Conservation (phyloP, 2,113 vertebrate genomes). For the Periophthalmus modestus region DNA sequence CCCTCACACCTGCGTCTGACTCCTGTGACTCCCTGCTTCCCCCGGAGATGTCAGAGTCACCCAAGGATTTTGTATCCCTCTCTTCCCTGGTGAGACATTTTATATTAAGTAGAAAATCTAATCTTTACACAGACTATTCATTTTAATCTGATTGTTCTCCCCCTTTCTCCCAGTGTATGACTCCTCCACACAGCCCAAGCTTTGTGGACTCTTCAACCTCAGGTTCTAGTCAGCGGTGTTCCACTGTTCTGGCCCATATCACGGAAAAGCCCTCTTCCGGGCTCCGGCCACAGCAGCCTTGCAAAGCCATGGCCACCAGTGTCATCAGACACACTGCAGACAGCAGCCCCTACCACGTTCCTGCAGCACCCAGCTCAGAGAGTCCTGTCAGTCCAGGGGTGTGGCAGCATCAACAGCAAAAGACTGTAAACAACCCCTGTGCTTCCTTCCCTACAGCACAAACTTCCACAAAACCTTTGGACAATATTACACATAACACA, state of each 20-base stretch:
- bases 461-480: constrained; percentile 51
- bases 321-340: constrained; percentile 90
- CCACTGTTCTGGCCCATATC: constrained; percentile 33
- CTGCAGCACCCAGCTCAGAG: constrained; percentile 55
- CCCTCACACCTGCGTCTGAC: constrained; percentile 93
- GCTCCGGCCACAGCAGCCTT: constrained; percentile 47
- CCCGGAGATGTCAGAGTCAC: constrained; percentile 74
- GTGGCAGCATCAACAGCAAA: constrained; percentile 49
- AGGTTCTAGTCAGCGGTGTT: constrained; percentile 32
- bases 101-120: not conserved
- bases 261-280: constrained; percentile 42
- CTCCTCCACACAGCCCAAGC: constrained; percentile 95
- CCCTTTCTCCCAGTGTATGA: constrained; percentile 87
- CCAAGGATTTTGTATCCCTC: constrained; percentile 88
- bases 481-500: constrained; percentile 55
- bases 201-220: constrained; percentile 77
- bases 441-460: constrained; percentile 35
- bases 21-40: constrained; percentile 84
- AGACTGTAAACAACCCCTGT: constrained; percentile 42
- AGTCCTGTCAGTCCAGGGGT: constrained; percentile 12
- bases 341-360: constrained; percentile 76
- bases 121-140: not conserved
- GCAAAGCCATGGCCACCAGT: constrained; percentile 86
- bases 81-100: constrained; percentile 88
- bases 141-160: not conserved